Evolutionary conservation across 2,888 invertebrate species (phyloP), one percentile per base, ranked within the genome.

Genomic region (Ditula angustiorana): DNA sequence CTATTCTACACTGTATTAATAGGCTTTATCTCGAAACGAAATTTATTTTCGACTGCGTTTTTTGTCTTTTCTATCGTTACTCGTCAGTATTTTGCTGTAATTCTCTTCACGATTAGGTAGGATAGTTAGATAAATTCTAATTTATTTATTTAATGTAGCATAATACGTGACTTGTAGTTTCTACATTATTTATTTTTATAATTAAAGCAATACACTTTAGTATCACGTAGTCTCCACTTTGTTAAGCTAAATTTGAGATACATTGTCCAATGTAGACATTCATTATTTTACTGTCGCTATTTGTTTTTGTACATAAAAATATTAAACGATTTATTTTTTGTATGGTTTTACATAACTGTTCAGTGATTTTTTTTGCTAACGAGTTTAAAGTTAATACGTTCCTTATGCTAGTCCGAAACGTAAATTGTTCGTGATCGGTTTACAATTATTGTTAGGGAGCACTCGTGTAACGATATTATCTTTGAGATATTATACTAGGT

Each of bases 101-200:
- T 84, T 83, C 79, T 87, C 81, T 81, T 84, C 83, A 80, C 77
- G 77, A 78, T 83, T 90, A 91, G 85, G 76, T 90, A 90, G 85
- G 79, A 74, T 89, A 88, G 83, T 88, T 91, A 91, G 87, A 84
- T 82, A 88, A 88, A 88, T 85, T 82, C 76, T 87, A 85, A 90
- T 90, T 92, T 91, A 92, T 92, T 91, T 90, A 90, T 92, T 90
- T 83, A 86, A 81, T 74, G 81, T 89, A 90, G 87, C 78, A 74
- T 83, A 77, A 78, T 81, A 82, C 83, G 86, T 81, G 79, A 77
- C 79, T 74, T 77, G 81, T 82, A 85, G 84, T 80, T 73, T 66
- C 77, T 77, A 81, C 79, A 78, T 83, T 84, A 87, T 87, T 88
- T 88, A 88, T 88, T 88, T 81, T 80, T 75, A 76, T 81, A 83